A percentile compares a stretch with the other conserved stretches of the same genome.
These are phyloP conservation scores for Odontesthes bonariensis DNA, from an alignment of 2,113 vertebrate species.

Conservation along the genomic window DNA sequence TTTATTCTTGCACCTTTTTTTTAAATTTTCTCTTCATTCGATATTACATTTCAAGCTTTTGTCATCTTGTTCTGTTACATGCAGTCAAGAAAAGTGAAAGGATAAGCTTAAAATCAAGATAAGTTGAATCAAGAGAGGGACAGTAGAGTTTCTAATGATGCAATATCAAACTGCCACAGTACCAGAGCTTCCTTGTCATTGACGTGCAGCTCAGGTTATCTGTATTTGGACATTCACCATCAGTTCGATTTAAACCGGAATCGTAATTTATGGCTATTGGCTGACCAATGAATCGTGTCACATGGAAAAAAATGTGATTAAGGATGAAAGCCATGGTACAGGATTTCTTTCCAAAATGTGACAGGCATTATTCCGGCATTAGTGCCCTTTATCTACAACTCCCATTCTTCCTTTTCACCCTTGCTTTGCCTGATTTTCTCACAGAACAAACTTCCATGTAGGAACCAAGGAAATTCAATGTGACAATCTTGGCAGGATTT, in stretches of 20 bases:
- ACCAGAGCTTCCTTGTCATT: slow-evolving; percentile 43
- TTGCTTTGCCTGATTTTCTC: slow-evolving; percentile 15
- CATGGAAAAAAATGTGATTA: slow-evolving; percentile 55
- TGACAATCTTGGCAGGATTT: slow-evolving; percentile 55
- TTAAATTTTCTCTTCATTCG: slow-evolving; percentile 4
- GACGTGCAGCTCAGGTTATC: slow-evolving; percentile 56
- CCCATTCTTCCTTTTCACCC: slow-evolving; percentile 28
- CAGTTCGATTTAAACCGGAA: slow-evolving; percentile 68
- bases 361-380: slow-evolving; percentile 41
- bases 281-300: slow-evolving; percentile 52
- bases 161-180: slow-evolving; percentile 6
- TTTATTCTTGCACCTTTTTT: not conserved
- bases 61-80: not conserved
- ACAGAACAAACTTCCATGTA: slow-evolving; percentile 19
- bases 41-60: not conserved
- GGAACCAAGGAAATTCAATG: slow-evolving; percentile 35
- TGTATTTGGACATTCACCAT: slow-evolving; percentile 66
- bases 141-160: not conserved
- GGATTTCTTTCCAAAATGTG: not conserved
- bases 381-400: not conserved
- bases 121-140: not conserved
- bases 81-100: slow-evolving; percentile 4
- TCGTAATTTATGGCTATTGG: slow-evolving; percentile 70
- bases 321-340: slow-evolving; percentile 4
- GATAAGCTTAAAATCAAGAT: slow-evolving; percentile 5